Conservation (phyloP, 2,888 invertebrate genomes). For the Cerastis rubricosa region DNA sequence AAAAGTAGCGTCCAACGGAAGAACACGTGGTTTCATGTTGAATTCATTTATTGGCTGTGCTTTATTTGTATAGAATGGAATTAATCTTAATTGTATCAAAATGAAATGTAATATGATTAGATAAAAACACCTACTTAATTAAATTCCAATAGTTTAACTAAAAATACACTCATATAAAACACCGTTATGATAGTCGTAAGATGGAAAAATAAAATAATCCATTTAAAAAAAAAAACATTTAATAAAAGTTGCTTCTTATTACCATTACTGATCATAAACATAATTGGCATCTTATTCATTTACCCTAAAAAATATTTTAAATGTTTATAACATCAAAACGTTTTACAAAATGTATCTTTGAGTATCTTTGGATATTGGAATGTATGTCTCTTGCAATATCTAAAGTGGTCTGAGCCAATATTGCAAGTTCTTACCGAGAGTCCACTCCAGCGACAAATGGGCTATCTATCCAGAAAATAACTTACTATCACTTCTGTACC, state of each 20-base stretch:
- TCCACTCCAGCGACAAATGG: conserved; percentile 44
- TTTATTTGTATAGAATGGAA: not conserved
- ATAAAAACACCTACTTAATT: not conserved
- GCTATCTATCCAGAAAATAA: conserved; percentile 43
- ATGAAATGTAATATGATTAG: not conserved
- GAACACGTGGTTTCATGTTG: conserved; percentile 10
- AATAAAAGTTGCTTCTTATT: not conserved
- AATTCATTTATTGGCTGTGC: not conserved
- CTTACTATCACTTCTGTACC: conserved; percentile 20
- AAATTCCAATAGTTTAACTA: not conserved
- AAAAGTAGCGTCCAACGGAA: not conserved
- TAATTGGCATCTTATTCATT: not conserved
- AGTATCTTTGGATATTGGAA: conserved; percentile 34
- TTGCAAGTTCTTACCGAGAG: conserved; percentile 31
- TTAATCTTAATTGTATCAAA: too few species aligned
- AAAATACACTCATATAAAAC: too few species aligned
- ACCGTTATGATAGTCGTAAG: not conserved
- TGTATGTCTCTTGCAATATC: conserved; percentile 47
- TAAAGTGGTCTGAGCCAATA: conserved; percentile 45
- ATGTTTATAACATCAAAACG: conserved; percentile 9
- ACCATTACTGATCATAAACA: not conserved
- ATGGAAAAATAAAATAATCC: not conserved
- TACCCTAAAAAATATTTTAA: not conserved
- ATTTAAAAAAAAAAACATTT: not conserved
- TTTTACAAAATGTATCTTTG: conserved; percentile 12